These are phyloP conservation scores for Aviceda subcristata DNA, from an alignment of 2,113 vertebrate genomes.

Conservation along the genomic window DNA sequence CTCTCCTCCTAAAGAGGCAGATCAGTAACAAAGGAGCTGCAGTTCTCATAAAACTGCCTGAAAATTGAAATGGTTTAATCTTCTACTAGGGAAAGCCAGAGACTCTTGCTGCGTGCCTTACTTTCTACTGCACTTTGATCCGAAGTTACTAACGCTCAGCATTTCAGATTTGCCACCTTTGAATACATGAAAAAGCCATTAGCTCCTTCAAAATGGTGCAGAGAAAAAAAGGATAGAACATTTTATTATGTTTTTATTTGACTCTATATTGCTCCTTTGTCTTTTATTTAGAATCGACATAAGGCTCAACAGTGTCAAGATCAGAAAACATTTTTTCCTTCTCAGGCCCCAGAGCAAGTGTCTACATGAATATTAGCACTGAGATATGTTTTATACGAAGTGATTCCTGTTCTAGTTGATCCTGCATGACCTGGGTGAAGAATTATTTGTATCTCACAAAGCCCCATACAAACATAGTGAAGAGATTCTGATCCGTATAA, in stretches of 20 bases:
- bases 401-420: neutral
- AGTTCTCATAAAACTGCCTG: neutral
- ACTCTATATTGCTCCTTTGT: neutral
- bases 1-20: neutral
- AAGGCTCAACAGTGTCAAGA: neutral
- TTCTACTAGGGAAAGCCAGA: neutral
- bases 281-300: neutral
- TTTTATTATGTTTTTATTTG: neutral
- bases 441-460: neutral
- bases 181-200: neutral
- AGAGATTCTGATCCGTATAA: neutral
- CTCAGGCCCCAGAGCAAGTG: neutral
- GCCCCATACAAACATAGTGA: accelerated
- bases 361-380: neutral
- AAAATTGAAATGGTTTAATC: constrained; percentile 17
- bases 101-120: neutral
- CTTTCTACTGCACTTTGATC: constrained; percentile 21
- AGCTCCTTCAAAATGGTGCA: neutral
- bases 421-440: neutral
- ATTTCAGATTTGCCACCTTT: neutral
- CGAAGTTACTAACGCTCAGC: neutral
- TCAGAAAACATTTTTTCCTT: neutral
- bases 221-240: neutral
- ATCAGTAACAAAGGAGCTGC: constrained; percentile 7
- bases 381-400: neutral